phyloP scores from a whole-genome alignment of 2,113 vertebrate genomes.

The Laticauda laticaudata region DNA sequence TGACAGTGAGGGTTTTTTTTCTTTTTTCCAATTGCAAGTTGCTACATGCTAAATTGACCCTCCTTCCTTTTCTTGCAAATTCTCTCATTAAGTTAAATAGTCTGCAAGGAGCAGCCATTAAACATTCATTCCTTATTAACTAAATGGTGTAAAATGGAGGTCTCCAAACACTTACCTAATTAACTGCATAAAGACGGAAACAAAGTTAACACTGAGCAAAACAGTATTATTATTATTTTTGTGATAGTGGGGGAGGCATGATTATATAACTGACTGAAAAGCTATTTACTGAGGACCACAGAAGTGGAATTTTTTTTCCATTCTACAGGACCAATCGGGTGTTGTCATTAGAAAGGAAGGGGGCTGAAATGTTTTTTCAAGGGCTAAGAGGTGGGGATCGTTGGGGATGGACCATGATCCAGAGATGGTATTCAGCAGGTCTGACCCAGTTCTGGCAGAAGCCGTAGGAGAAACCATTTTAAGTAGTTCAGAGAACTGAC shows the following conservation, averaged over 20 bases:
- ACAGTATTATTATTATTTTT: constrained; percentile 42
- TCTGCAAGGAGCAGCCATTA: constrained; percentile 69
- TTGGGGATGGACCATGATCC: not conserved
- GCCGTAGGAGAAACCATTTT: no score
- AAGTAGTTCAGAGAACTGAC: no score
- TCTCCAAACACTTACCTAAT: constrained; percentile 70
- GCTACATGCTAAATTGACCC: constrained; percentile 66
- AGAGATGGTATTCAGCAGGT: no score
- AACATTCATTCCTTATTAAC: constrained; percentile 72
- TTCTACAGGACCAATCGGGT: not conserved
- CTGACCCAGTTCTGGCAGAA: no score
- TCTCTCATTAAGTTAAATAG: constrained; percentile 70
- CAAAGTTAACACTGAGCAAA: constrained; percentile 66
- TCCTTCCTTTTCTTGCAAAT: constrained; percentile 66
- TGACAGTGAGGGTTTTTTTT: constrained; percentile 17
- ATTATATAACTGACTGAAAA: constrained; percentile 25
- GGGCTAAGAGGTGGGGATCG: not conserved
- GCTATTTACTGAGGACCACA: constrained; percentile 9
- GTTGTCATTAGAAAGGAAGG: not conserved
- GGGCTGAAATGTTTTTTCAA: not conserved
- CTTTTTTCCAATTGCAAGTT: constrained; percentile 49
- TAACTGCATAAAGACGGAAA: constrained; percentile 71
- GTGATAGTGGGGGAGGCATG: not conserved
- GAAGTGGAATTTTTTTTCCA: not conserved
- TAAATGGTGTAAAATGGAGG: constrained; percentile 71